Evolutionary conservation across 2,888 invertebrate species (phyloP).

Genomic region (Dryomyza anilis): DNA sequence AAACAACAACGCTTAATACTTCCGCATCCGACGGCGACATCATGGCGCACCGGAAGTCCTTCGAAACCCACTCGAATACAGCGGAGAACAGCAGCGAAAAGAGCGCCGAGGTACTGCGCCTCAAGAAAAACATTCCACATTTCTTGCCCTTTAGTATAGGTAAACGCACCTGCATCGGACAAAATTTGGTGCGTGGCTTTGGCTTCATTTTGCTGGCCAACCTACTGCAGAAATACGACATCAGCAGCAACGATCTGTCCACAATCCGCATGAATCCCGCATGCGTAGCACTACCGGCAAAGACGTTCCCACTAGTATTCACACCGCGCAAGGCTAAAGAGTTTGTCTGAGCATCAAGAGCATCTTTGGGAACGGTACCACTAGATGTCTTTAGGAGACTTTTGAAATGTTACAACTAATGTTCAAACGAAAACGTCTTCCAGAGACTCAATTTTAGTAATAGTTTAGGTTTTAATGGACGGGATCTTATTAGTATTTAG

Average conservation of each 20-base stretch:
- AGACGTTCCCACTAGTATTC: conserved; percentile 70
- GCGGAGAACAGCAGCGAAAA: not conserved
- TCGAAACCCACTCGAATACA: no score
- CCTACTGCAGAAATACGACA: conserved; percentile 73
- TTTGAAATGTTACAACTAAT: not conserved
- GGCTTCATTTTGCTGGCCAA: conserved; percentile 76
- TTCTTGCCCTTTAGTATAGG: conserved; percentile 87
- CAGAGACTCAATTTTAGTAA: not conserved
- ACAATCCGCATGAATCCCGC: conserved; percentile 69
- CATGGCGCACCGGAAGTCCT: conserved; percentile 35
- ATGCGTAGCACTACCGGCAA: conserved; percentile 76
- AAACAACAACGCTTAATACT: conserved; percentile 18
- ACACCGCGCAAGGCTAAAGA: conserved; percentile 41
- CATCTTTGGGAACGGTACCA: no score
- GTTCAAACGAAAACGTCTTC: not conserved
- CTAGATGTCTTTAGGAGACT: not conserved
- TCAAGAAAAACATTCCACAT: conserved; percentile 68
- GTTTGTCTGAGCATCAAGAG: no score
- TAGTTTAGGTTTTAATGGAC: not conserved
- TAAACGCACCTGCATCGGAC: conserved; percentile 84
- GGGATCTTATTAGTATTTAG: not conserved
- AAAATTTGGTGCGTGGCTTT: conserved; percentile 78
- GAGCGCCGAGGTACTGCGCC: conserved; percentile 37
- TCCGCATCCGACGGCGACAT: not conserved
- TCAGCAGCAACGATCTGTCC: conserved; percentile 65